Base-by-base conservation (phyloP, 2,113 vertebrate genomes). In the Cettia cetti region DNA sequence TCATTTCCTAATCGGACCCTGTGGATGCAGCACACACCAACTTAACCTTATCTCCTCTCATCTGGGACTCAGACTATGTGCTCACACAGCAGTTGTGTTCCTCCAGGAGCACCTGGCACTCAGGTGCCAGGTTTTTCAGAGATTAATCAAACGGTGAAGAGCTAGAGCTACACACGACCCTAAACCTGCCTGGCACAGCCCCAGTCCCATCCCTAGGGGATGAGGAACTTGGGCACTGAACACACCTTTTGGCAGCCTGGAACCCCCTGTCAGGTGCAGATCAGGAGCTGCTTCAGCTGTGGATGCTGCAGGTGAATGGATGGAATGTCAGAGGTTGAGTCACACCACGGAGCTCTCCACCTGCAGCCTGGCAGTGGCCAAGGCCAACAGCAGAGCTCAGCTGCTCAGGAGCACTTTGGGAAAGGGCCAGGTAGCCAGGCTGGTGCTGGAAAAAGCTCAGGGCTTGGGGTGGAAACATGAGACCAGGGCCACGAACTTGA, bases 121-220 rank as follows among this genome's bases (percentile, higher is more conserved):
- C 64, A 30, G 57, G 35, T 3, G 18, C 39, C 60, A 60, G 24
- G 23, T 17, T 52, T 59, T 18, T 44, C 56, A 65, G 63, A 39
- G 40, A 6, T 61, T 50, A 96, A 79, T 21, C 49, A 53, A 85
- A 39, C 2, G 2, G 6, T 13, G 18, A 61, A 22, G 24, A 69
- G 16, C 33, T 30, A 6, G 30, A 68, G 17, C 27, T 33, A 9
- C 31, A 13, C 1, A 0, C 0, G 0, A 17, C 35, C 40, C 9
- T 4, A 22, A 75, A 74, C 4, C 39, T 23, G 17, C 53, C 35
- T 5, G 20, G 37, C 22, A 44, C 4, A 64, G 6, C 21, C 71
- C n/a, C 8, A 50, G 21, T 35, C 42, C 17, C 53, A 17, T 40
- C 72, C 44, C 37, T 16, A 7, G 40, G 9, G 42, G 14, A n/a